Percentiles rank a stretch among this genome's conserved stretches.
These are phyloP conservation scores for Micropterix aruncella DNA, from an alignment of 2,888 invertebrate species.

Conservation along the genomic window DNA sequence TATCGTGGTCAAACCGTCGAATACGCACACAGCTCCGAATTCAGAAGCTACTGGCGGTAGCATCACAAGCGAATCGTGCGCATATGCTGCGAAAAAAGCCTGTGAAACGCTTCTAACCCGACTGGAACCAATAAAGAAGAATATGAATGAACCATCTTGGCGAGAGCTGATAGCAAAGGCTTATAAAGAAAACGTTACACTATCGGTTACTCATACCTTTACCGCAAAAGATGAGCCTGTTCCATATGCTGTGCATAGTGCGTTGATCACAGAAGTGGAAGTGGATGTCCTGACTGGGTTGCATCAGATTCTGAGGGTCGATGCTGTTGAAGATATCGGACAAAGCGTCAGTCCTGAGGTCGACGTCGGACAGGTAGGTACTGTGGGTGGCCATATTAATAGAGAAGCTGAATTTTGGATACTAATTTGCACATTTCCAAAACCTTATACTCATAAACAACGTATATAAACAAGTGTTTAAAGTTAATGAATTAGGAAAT, in stretches of 20 bases:
- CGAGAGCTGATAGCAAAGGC: constrained; percentile 35
- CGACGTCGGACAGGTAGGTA: not conserved
- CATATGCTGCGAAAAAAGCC: constrained; percentile 38
- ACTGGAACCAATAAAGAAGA: constrained; percentile 25
- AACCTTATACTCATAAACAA: too few relatives aligned
- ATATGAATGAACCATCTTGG: constrained; percentile 33
- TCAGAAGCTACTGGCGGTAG: constrained; percentile 53
- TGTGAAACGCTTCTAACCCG: constrained; percentile 33
- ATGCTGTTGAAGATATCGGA: not conserved
- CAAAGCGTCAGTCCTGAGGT: not conserved
- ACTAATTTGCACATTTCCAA: too few relatives aligned
- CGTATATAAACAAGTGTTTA: too few relatives aligned
- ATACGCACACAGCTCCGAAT: constrained; percentile 52
- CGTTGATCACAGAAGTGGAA: not conserved
- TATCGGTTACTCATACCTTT: not conserved
- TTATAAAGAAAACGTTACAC: constrained; percentile 11
- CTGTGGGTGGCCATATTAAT: too few relatives aligned
- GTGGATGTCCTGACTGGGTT: not conserved
- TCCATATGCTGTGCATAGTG: not conserved
- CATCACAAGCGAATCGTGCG: constrained; percentile 54
- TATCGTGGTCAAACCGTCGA: constrained; percentile 44
- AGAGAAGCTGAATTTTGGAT: too few relatives aligned
- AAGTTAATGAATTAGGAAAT: too few relatives aligned
- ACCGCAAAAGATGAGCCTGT: not conserved
- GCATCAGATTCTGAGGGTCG: not conserved